Base-by-base conservation (phyloP, 2,888 invertebrate genomes). In the Hedya salicella region DNA sequence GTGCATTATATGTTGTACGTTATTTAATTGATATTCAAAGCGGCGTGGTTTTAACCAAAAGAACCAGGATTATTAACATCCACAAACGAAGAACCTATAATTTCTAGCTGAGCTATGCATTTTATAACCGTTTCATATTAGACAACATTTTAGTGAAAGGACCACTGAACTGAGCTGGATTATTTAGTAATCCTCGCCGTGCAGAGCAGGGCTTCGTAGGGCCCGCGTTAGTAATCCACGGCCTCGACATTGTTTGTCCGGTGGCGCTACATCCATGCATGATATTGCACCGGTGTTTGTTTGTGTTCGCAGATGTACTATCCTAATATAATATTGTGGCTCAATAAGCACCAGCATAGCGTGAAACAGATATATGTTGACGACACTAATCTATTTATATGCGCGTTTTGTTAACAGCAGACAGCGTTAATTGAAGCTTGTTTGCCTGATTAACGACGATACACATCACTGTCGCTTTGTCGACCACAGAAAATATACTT, bases 391-490 rank as follows among this genome's bases (percentile, higher is more conserved):
- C 54, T 69, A 67, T 69, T 69, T 59, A 62, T 64, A 69, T 63
- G 62, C 56, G 42, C 50, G 48, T 62, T 69, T 64, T 65, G 62
- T n/a, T n/a, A 48, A 53, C 52, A 52, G 60, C 53, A 42, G 17
- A 32, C 46, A 62, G 48, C 46, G 70, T 68, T 70, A 72, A 72
- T 72, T 73, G 71, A 52, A 16, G 66, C 64, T 65, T 67, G 70
- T 68, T 69, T 62, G 63, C 62, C 68, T 63, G 70, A 71, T 73
- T 70, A 72, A 66, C 64, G 54, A 61, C 59, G 36, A 53, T 30
- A 21, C 46, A 59, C 30, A 50, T 17, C 60, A 42, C 17, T 19
- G 40, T 14, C 49, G 50, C 50, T 30, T 48, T n/a, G n/a, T n/a
- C n/a, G n/a, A n/a, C n/a, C n/a, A n/a, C n/a, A n/a, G n/a, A n/a